Percentiles rank a stretch among this genome's conserved stretches.
Evolutionary conservation across 1,140 invertebrate species (phyloP).

Genomic region (Myzus persicae): DNA sequence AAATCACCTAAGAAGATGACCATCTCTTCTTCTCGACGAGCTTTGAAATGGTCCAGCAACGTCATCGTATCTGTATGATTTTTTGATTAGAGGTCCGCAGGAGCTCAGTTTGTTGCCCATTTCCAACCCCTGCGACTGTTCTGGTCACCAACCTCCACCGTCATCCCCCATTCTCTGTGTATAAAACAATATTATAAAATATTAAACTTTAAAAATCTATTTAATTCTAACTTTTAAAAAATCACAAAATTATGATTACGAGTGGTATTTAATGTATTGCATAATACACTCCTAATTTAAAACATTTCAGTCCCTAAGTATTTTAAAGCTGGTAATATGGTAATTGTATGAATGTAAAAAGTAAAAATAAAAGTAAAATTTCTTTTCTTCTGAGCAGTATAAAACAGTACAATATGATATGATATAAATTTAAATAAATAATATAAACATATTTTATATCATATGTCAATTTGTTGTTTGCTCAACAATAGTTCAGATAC

Average conservation of each 20-base stretch:
- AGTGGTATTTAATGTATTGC: neutral
- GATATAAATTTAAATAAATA: neutral
- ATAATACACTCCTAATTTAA: no score
- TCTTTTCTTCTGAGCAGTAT: neutral
- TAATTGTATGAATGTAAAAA: neutral
- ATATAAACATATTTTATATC: neutral
- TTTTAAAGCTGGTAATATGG: neutral
- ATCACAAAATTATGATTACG: neutral
- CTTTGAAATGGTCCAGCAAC: constrained; percentile 93
- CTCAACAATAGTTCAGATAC: neutral
- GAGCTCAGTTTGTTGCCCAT: constrained; percentile 94
- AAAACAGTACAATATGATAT: neutral
- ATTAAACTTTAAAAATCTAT: neutral
- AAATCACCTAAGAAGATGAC: constrained; percentile 87
- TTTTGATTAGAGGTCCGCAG: constrained; percentile 90
- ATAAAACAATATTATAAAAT: constrained; percentile 24
- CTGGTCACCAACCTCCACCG: constrained; percentile 59
- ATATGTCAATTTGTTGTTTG: neutral
- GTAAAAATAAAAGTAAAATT: neutral
- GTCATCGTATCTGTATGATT: constrained; percentile 93
- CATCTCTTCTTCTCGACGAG: constrained; percentile 80
- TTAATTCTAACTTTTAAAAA: neutral
- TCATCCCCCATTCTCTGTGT: constrained; percentile 53
- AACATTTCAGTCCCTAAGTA: neutral
- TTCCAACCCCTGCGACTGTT: constrained; percentile 59